A percentile compares a stretch with the other conserved stretches of the same genome.
Evolutionary conservation across 2,113 vertebrate genomes (phyloP).

Genomic region (Neodontobutis hainanensis): DNA sequence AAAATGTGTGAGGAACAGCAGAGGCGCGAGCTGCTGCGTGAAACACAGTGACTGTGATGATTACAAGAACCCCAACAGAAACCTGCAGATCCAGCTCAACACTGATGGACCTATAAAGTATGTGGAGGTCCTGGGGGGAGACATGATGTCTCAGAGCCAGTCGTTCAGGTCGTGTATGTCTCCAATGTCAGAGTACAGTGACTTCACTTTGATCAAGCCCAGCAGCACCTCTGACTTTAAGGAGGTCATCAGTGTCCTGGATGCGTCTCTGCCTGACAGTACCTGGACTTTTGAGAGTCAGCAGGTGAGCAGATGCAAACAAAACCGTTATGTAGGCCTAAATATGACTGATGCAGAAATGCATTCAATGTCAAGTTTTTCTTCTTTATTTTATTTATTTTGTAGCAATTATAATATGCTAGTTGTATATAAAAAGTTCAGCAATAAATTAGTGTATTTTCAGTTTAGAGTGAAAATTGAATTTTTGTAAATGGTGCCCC

Average conservation of each 20-base stretch:
- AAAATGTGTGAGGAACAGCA: constrained; percentile 75
- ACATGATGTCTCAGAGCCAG: constrained; percentile 80
- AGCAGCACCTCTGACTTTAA: constrained; percentile 74
- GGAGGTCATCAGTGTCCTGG: constrained; percentile 65
- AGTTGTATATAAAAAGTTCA: background rate
- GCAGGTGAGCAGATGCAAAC: constrained; percentile 65
- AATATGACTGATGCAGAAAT: no score
- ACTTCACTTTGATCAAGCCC: constrained; percentile 84
- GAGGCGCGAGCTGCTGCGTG: constrained; percentile 69
- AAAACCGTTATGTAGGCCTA: background rate
- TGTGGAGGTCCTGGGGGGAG: constrained; percentile 82
- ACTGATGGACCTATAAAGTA: constrained; percentile 84
- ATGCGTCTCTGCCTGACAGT: constrained; percentile 72
- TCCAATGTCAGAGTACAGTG: constrained; percentile 85
- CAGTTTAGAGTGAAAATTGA: background rate
- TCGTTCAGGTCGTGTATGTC: constrained; percentile 86
- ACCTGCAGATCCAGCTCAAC: constrained; percentile 81
- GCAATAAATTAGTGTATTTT: no score
- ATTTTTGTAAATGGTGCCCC: background rate
- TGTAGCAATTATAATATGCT: background rate
- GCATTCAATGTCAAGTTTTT: background rate
- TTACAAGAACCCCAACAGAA: constrained; percentile 74
- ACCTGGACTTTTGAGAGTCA: constrained; percentile 77
- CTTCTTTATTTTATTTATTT: background rate
- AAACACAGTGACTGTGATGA: constrained; percentile 56